These are phyloP conservation scores for Sinotaia quadrata DNA, from an alignment of 2,888 invertebrate genomes.

Conservation along the genomic window DNA sequence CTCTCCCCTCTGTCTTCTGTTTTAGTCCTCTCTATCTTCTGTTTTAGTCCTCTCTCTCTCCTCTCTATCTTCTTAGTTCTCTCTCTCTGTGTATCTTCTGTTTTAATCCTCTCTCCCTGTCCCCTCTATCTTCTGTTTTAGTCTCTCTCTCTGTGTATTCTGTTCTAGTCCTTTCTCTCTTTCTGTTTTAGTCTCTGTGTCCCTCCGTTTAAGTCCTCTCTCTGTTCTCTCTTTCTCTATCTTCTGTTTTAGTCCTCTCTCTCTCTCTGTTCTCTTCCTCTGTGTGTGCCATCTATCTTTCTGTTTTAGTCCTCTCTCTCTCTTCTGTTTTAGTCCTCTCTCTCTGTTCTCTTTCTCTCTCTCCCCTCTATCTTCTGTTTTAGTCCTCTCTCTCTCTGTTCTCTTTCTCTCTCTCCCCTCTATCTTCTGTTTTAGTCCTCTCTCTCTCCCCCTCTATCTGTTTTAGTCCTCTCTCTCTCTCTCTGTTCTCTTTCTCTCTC, in stretches of 20 bases:
- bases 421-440: not conserved
- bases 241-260: not conserved
- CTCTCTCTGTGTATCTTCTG: not conserved
- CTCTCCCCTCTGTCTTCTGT: not conserved
- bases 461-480: not conserved
- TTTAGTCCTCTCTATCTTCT: not conserved
- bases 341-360: not conserved
- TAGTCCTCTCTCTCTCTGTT: not conserved
- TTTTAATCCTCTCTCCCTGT: too few relatives aligned
- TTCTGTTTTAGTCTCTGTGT: conserved; percentile 10
- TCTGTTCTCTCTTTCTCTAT: not conserved
- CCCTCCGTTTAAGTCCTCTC: too few relatives aligned
- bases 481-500: not conserved
- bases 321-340: not conserved
- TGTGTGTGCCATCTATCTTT: conserved; percentile 14
- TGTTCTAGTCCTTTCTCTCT: conserved; percentile 3
- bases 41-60: not conserved
- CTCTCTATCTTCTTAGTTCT: not conserved
- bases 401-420: not conserved
- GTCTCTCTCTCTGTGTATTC: not conserved
- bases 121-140: not conserved
- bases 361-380: not conserved
- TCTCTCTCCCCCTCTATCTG: not conserved
- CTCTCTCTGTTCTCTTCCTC: conserved; percentile 3
- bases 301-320: conserved; percentile 11